These are phyloP conservation scores for Ochotona princeps DNA, from an alignment of 2,113 vertebrate species.

Conservation along the genomic window DNA sequence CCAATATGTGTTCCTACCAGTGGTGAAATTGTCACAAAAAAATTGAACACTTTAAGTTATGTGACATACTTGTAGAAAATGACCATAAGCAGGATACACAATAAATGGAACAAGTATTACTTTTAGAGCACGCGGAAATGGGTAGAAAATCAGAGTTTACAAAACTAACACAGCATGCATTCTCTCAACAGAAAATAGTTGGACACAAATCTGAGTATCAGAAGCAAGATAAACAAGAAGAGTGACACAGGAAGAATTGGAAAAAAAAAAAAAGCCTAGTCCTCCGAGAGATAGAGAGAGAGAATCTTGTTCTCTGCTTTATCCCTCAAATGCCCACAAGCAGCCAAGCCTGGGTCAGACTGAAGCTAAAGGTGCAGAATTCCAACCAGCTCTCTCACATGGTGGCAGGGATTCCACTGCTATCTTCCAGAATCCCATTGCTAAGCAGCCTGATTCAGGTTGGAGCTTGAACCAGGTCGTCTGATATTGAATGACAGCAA, in stretches of 20 bases:
- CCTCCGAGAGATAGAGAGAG: neutral
- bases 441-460: too few species aligned
- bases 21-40: neutral
- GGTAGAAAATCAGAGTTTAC: neutral
- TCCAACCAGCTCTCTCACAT: too few species aligned
- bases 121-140: neutral
- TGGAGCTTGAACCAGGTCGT: too few species aligned
- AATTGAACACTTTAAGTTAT: neutral
- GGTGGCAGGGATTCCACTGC: too few species aligned
- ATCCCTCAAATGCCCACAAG: too few species aligned
- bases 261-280: neutral
- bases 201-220: neutral
- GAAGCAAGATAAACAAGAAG: neutral
- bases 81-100: neutral
- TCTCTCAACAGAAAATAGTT: neutral
- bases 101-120: neutral
- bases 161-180: neutral
- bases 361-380: too few species aligned
- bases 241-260: neutral
- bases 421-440: too few species aligned
- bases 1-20: slow-evolving; percentile 32
- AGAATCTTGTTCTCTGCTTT: neutral
- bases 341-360: too few species aligned
- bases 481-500: too few species aligned
- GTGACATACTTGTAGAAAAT: neutral